A percentile compares a stretch with the other conserved stretches of the same genome.
These are phyloP conservation scores for Pocillopora grandis DNA, from an alignment of 92 coral and sea anemone species.

Conservation along the genomic window DNA sequence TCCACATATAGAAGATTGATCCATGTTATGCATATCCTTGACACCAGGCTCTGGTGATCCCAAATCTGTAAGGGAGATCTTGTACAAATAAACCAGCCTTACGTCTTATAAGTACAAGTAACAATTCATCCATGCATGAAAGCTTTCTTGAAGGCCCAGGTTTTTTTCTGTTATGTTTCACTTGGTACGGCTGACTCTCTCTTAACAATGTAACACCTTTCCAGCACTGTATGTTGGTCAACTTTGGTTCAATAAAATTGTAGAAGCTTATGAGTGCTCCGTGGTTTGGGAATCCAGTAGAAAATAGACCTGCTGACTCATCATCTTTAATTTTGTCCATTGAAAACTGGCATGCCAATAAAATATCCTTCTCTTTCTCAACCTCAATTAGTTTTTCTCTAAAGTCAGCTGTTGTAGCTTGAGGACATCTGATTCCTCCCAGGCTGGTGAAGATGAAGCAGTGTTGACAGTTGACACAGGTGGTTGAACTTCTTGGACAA, in stretches of 20 bases:
- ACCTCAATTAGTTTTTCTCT: background rate
- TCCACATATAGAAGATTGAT: conserved; percentile 9
- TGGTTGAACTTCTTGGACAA: conserved; percentile 23
- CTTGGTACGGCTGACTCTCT: conserved; percentile 6
- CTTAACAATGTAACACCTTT: conserved; percentile 13
- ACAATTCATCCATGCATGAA: conserved; percentile 8
- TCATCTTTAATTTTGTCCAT: conserved; percentile 41
- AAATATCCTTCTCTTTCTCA: conserved; percentile 2
- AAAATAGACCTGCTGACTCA: conserved; percentile 8
- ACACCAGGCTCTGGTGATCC: background rate
- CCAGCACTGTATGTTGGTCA: conserved; percentile 13
- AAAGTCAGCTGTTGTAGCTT: conserved; percentile 6
- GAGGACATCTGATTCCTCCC: conserved; percentile 2
- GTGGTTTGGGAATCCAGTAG: background rate
- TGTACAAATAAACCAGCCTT: background rate
- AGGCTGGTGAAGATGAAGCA: conserved; percentile 14
- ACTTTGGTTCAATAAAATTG: conserved; percentile 9
- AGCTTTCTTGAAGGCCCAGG: conserved; percentile 26
- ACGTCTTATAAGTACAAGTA: background rate
- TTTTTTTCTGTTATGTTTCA: conserved; percentile 14
- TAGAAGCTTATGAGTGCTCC: conserved; percentile 8
- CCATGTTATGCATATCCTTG: conserved; percentile 17
- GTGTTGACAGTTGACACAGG: conserved; percentile 18
- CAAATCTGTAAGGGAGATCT: background rate
- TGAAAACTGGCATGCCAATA: conserved; percentile 27